A percentile compares a stretch with the other conserved stretches of the same genome.
Evolutionary conservation across 2,113 vertebrate species (phyloP).

Genomic region (Oncorhynchus tshawytscha): DNA sequence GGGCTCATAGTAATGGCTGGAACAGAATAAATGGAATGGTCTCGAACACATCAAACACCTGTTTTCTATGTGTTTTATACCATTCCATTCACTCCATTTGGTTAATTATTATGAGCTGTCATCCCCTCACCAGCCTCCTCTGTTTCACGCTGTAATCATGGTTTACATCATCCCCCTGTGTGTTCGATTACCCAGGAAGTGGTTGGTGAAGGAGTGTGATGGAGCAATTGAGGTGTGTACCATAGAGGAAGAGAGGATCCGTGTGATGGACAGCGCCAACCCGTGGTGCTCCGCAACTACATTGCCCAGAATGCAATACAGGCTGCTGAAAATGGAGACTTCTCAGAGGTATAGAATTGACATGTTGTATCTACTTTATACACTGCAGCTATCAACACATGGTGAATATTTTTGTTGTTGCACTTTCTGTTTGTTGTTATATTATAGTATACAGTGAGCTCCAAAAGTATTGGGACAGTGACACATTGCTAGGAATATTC

Average conservation of each 20-base stretch:
- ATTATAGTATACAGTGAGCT: too few relatives aligned
- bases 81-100: background rate
- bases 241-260: conserved; percentile 65
- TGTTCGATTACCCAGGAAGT: conserved; percentile 60
- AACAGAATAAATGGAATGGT: too few relatives aligned
- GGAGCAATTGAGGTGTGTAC: conserved; percentile 9
- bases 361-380: background rate
- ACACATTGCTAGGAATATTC: too few relatives aligned
- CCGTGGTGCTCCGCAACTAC: conserved; percentile 84
- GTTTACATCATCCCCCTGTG: background rate
- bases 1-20: too few relatives aligned
- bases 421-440: background rate
- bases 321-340: conserved; percentile 85
- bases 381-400: background rate
- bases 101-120: background rate
- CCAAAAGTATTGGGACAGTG: too few relatives aligned
- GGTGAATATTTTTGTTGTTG: background rate
- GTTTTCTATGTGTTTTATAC: too few relatives aligned
- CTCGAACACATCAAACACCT: too few relatives aligned
- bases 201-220: conserved; percentile 75
- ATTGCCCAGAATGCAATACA: conserved; percentile 88
- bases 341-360: conserved; percentile 75
- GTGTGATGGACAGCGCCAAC: conserved; percentile 79
- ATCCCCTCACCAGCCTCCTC: background rate
- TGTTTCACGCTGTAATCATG: background rate